Conservation (phyloP, 2,888 invertebrate genomes). For the Branchipolynoe longqiensis region DNA sequence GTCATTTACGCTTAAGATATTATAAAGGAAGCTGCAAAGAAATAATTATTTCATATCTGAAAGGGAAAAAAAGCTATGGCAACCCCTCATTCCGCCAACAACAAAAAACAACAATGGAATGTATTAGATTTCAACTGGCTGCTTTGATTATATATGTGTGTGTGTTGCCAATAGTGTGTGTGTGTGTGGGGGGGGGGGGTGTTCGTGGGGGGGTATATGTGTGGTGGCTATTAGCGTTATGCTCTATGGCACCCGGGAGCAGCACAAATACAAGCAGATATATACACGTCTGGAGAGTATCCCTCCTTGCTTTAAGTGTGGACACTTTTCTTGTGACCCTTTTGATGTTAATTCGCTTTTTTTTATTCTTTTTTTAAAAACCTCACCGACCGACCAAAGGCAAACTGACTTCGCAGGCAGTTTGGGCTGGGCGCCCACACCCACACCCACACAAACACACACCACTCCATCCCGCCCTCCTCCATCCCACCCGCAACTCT, state of each 20-base stretch:
- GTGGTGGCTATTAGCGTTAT: conserved; percentile 1
- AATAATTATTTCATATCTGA: no score
- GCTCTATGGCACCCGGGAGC: conserved; percentile 4
- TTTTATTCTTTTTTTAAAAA: no score
- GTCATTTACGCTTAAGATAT: neutral
- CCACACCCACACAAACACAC: no score
- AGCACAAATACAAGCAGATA: conserved; percentile 46
- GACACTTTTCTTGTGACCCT: conserved; percentile 40
- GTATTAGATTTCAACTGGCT: conserved; percentile 30
- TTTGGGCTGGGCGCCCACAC: neutral
- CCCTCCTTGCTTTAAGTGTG: conserved; percentile 31
- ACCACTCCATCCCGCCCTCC: no score
- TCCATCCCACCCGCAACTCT: no score
- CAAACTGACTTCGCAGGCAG: conserved; percentile 4
- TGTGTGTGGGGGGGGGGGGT: neutral
- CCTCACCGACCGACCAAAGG: neutral
- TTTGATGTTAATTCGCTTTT: conserved; percentile 46
- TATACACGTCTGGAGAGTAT: conserved; percentile 31
- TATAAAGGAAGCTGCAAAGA: conserved; percentile 3
- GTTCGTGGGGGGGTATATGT: neutral
- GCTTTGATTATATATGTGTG: conserved; percentile 27
- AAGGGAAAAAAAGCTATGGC: no score
- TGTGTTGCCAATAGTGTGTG: neutral
- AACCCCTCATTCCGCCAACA: no score
- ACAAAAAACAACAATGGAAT: conserved; percentile 17